A percentile compares a stretch with the other conserved stretches of the same genome.
Conservation (phyloP, 64 coral and sea anemone genomes). For the Montipora efflorescens region DNA sequence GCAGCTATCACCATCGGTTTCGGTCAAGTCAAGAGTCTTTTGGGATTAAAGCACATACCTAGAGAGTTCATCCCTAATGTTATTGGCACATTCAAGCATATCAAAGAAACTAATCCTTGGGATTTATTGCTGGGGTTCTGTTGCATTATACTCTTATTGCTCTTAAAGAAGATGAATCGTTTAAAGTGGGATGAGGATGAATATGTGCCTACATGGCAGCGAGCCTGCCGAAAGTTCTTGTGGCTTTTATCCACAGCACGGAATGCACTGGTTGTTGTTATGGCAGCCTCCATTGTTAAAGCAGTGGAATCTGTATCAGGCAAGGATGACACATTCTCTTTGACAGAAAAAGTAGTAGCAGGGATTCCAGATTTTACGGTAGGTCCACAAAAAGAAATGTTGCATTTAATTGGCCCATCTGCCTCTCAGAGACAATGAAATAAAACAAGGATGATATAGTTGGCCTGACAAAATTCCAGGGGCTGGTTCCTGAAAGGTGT, state of each 20-base stretch:
- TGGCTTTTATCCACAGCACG: constrained; percentile 79
- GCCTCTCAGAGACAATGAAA: too few species aligned
- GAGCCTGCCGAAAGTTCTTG: constrained; percentile 77
- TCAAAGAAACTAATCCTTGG: constrained; percentile 74
- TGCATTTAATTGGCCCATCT: too few species aligned
- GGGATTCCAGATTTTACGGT: constrained; percentile 90
- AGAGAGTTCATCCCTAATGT: constrained; percentile 74
- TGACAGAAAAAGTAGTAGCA: constrained; percentile 58
- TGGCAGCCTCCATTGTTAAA: constrained; percentile 64
- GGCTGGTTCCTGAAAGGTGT: too few species aligned
- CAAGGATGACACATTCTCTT: constrained; percentile 28
- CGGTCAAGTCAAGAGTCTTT: constrained; percentile 84
- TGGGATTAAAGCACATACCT: constrained; percentile 77
- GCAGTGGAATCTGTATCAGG: constrained; percentile 50
- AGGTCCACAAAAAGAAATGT: neutral
- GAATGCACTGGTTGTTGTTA: constrained; percentile 85
- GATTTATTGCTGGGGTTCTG: constrained; percentile 79
- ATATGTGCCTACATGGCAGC: constrained; percentile 59
- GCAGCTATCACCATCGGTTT: constrained; percentile 91
- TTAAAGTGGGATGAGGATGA: constrained; percentile 81
- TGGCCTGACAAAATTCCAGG: too few species aligned
- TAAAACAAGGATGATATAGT: too few species aligned
- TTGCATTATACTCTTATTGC: constrained; percentile 77
- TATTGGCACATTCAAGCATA: constrained; percentile 80
- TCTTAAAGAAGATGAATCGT: constrained; percentile 72